These are phyloP conservation scores for Dermochelys coriacea DNA, from an alignment of 2,797 vertebrate species.

Conservation along the genomic window DNA sequence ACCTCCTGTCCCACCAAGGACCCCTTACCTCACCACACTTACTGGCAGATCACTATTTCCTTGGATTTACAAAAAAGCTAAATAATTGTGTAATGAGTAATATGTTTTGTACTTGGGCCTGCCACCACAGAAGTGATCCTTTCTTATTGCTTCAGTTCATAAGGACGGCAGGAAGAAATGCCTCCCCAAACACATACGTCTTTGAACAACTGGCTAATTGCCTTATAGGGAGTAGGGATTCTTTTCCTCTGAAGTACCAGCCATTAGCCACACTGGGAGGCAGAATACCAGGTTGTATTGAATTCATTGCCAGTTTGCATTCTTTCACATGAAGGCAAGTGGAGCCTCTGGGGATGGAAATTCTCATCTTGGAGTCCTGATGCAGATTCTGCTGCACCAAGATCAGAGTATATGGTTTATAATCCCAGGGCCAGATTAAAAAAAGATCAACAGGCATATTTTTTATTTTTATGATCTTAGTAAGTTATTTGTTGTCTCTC, in stretches of 20 bases:
- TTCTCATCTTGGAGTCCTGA: neutral
- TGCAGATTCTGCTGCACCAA: neutral
- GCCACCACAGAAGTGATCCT: too few relatives aligned
- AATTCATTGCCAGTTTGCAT: neutral
- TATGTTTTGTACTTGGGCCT: neutral
- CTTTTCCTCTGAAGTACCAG: too few relatives aligned
- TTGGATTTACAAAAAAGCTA: slow-evolving; percentile 64
- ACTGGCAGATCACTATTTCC: slow-evolving; percentile 39
- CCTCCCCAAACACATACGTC: too few relatives aligned
- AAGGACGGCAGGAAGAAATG: too few relatives aligned
- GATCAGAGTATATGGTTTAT: neutral
- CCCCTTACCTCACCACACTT: slow-evolving; percentile 26
- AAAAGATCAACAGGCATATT: neutral
- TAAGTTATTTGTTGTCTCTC: neutral
- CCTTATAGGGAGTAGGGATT: too few relatives aligned
- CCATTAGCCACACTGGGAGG: too few relatives aligned
- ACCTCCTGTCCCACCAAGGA: neutral
- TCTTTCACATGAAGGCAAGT: neutral
- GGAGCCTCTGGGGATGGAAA: neutral
- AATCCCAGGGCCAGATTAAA: neutral
- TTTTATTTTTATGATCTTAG: too few relatives aligned
- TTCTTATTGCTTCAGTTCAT: too few relatives aligned
- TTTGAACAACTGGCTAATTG: too few relatives aligned
- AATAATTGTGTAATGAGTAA: slow-evolving; percentile 61
- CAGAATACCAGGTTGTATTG: too few relatives aligned